Conservation (phyloP, 2,888 invertebrate genomes). For the Tetrapedia diversipes region DNA sequence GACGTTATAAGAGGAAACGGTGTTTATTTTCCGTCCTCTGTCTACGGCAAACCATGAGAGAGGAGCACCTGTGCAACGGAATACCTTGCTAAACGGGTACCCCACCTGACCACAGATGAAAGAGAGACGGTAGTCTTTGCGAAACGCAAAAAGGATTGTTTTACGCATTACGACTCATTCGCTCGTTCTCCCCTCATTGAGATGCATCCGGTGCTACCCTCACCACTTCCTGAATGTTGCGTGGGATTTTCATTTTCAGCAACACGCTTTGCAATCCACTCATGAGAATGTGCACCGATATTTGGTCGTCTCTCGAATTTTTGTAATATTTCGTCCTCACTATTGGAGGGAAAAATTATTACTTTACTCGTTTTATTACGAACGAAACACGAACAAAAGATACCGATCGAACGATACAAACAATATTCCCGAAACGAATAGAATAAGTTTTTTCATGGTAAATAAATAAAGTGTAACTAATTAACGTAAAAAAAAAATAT, state of each 20-base stretch:
- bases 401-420: neutral
- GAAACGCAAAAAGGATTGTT: constrained; percentile 72
- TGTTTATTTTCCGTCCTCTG: constrained; percentile 56
- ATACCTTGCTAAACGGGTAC: constrained; percentile 63
- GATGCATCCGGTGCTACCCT: constrained; percentile 76
- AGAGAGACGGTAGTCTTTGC: constrained; percentile 59
- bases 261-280: constrained; percentile 38
- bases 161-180: constrained; percentile 72
- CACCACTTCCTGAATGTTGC: constrained; percentile 76
- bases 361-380: neutral
- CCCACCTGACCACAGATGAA: constrained; percentile 59
- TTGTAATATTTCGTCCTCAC: neutral
- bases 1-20: constrained; percentile 22
- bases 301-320: neutral
- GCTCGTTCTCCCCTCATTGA: constrained; percentile 70
- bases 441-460: neutral
- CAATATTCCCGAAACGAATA: too few relatives aligned
- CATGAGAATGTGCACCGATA: constrained; percentile 33
- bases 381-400: neutral
- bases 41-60: constrained; percentile 48
- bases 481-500: neutral
- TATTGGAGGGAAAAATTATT: too few relatives aligned
- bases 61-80: constrained; percentile 66
- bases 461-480: neutral
- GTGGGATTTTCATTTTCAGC: constrained; percentile 70